Evolutionary conservation across 1,140 invertebrate species (phyloP).

Genomic region (Chironomus tepperi): DNA sequence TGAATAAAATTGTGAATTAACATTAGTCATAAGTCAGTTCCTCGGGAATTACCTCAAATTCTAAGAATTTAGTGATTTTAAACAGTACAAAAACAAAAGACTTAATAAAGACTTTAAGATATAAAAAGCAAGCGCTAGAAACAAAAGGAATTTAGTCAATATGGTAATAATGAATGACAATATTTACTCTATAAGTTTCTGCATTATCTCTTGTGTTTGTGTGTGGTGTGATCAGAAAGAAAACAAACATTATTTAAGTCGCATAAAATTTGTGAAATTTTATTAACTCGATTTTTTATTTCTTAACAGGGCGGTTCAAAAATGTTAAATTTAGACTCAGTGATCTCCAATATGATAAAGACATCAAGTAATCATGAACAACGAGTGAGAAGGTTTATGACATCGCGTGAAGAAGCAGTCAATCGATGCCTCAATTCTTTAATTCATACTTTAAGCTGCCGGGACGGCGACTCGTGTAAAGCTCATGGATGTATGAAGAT

Average conservation of each 20-base stretch:
- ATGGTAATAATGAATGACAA: no score
- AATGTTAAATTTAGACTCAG: neutral
- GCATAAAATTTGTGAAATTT: no score
- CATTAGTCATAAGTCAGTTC: neutral
- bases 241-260: no score
- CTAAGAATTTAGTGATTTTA: neutral
- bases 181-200: no score
- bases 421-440: constrained; percentile 3
- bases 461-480: neutral
- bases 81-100: neutral
- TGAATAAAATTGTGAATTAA: neutral
- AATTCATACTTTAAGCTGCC: neutral
- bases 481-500: constrained; percentile 11
- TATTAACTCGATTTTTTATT: neutral
- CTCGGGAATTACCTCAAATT: constrained; percentile 7
- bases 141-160: no score
- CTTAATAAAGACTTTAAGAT: no score
- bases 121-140: no score
- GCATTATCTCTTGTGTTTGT: no score
- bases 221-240: no score
- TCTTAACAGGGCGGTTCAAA: constrained; percentile 10
- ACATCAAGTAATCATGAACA: neutral
- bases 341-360: constrained; percentile 7
- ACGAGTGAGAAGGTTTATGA: neutral
- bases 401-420: neutral